These are phyloP conservation scores for Drosophila lacteicornis DNA, from an alignment of 1,140 invertebrate genomes.

Conservation along the genomic window DNA sequence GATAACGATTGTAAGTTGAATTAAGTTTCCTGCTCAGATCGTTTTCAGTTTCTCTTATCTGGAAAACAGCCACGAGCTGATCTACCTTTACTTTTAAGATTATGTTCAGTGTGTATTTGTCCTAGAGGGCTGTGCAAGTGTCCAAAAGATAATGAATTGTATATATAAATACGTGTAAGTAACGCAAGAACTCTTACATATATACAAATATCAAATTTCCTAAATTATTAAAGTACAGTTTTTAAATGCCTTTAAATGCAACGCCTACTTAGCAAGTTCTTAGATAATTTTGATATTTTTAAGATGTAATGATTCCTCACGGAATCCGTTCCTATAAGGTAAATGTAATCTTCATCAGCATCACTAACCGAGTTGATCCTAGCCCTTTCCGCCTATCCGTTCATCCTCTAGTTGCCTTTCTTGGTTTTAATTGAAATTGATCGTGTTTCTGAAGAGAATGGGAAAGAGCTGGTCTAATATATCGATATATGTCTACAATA, in stretches of 20 bases:
- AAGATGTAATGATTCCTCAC: too few relatives aligned
- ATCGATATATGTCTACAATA: too few relatives aligned
- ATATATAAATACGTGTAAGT: slow-evolving; percentile 27
- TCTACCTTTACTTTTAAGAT: slow-evolving; percentile 12
- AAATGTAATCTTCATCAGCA: too few relatives aligned
- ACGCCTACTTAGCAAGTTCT: not conserved
- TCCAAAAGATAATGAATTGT: slow-evolving; percentile 56
- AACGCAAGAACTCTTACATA: slow-evolving; percentile 13
- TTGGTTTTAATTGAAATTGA: too few relatives aligned
- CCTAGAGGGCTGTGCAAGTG: slow-evolving; percentile 70
- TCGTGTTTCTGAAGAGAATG: too few relatives aligned
- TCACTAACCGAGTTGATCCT: too few relatives aligned
- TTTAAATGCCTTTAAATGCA: slow-evolving; percentile 26
- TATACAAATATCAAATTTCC: slow-evolving; percentile 10
- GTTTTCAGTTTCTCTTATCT: too few relatives aligned
- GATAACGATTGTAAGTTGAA: slow-evolving; percentile 36
- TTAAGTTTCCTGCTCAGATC: slow-evolving; percentile 13
- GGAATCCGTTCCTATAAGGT: not conserved
- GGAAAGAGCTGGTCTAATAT: too few relatives aligned
- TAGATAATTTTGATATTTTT: too few relatives aligned
- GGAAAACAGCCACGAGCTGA: not conserved
- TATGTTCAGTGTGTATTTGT: slow-evolving; percentile 55
- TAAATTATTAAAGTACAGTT: slow-evolving; percentile 21
- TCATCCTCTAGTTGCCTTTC: too few relatives aligned
- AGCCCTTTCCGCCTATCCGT: too few relatives aligned